Evolutionary conservation across 23 tunicate species (phyloP).

Genomic region (Halocynthia roretzi): DNA sequence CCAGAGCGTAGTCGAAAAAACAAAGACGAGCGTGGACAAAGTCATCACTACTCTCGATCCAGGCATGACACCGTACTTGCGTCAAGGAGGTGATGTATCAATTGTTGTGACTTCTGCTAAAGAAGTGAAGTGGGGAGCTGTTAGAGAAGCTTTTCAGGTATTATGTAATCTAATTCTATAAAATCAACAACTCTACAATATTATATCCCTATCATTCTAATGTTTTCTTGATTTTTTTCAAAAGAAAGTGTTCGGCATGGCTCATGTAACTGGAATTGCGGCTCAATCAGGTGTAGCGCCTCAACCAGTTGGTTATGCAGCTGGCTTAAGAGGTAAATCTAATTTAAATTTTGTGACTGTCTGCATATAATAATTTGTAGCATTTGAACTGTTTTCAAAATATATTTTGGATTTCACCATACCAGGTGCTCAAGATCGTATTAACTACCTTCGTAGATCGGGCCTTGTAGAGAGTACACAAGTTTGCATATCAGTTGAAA

Average conservation of each 20-base stretch:
- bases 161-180: background rate
- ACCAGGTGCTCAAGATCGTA: slow-evolving; percentile 82
- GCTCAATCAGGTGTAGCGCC: slow-evolving; percentile 74
- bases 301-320: slow-evolving; percentile 89
- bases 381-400: background rate
- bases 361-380: background rate
- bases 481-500: slow-evolving; percentile 63
- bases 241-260: slow-evolving; percentile 59
- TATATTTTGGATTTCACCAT: background rate
- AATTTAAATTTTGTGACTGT: background rate
- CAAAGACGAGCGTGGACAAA: slow-evolving; percentile 76
- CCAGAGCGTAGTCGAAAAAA: slow-evolving; percentile 72
- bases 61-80: slow-evolving; percentile 75
- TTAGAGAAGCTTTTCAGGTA: slow-evolving; percentile 85
- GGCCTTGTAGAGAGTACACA: slow-evolving; percentile 44
- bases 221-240: background rate
- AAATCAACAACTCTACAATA: too few species aligned
- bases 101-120: slow-evolving; percentile 81
- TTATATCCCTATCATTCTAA: too few species aligned
- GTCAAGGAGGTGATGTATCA: slow-evolving; percentile 63
- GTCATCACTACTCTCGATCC: slow-evolving; percentile 89
- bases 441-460: slow-evolving; percentile 38
- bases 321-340: slow-evolving; percentile 43
- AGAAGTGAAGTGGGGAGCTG: slow-evolving; percentile 85
- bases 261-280: slow-evolving; percentile 50